A percentile compares a stretch with the other conserved stretches of the same genome.
phyloP scores from a whole-genome alignment of 2,888 invertebrate species.

The Agonum fuliginosum region DNA sequence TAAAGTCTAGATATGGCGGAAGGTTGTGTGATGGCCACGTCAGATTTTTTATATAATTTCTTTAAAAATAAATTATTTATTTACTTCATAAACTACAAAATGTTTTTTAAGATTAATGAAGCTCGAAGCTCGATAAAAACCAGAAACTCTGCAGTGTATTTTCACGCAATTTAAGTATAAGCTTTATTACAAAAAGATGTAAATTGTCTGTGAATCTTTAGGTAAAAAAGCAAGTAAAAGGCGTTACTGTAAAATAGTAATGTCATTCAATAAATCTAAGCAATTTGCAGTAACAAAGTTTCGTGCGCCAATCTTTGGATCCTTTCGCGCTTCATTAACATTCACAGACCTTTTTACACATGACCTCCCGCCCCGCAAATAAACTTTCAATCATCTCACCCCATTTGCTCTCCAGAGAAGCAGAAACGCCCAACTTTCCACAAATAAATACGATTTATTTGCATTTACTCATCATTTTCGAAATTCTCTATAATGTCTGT shows the following conservation, averaged over 20 bases:
- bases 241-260: conserved; percentile 13
- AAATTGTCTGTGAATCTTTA: not conserved
- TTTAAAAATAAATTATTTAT: too few species aligned
- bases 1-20: too few species aligned
- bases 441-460: conserved; percentile 15
- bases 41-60: too few species aligned
- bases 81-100: too few species aligned
- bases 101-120: too few species aligned
- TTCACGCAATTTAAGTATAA: conserved; percentile 1
- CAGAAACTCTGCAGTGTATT: not conserved
- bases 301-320: not conserved
- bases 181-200: conserved; percentile 7
- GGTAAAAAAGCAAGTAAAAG: conserved; percentile 27
- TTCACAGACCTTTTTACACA: conserved; percentile 27
- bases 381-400: conserved; percentile 9
- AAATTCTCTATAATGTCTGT: not conserved
- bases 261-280: conserved; percentile 11
- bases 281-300: conserved; percentile 23
- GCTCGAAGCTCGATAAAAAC: not conserved
- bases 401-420: not conserved
- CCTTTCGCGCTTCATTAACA: conserved; percentile 2
- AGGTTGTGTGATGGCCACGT: too few species aligned
- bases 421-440: not conserved
- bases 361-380: conserved; percentile 18
- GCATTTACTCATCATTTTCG: not conserved